A percentile compares a stretch with the other conserved stretches of the same genome.
These are phyloP conservation scores for Lycophotia porphyrea DNA, from an alignment of 2,888 invertebrate species.

Conservation along the genomic window DNA sequence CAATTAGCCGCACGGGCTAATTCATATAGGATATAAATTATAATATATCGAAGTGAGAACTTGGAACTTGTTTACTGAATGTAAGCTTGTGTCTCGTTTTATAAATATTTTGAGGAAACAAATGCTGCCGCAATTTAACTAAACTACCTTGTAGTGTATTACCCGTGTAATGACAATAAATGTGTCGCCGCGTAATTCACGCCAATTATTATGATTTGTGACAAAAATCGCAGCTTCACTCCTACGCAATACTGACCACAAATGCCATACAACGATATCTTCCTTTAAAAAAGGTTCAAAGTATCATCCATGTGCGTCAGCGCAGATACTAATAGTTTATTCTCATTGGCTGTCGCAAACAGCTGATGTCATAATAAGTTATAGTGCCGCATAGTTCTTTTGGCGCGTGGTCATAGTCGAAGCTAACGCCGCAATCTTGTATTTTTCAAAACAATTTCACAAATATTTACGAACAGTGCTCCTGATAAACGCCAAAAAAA, in stretches of 20 bases:
- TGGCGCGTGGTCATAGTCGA: background rate
- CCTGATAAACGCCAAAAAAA: background rate
- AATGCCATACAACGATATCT: background rate
- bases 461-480: background rate
- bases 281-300: slow-evolving; percentile 1
- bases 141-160: background rate
- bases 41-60: background rate
- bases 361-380: slow-evolving; percentile 10
- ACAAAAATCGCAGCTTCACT: background rate
- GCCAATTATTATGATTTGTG: slow-evolving; percentile 1
- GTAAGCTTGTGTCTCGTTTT: background rate
- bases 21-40: background rate
- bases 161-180: slow-evolving; percentile 8
- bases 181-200: no score
- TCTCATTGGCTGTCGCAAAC: slow-evolving; percentile 14
- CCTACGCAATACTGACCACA: slow-evolving; percentile 6
- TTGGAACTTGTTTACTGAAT: background rate
- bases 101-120: slow-evolving; percentile 6
- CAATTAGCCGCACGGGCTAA: slow-evolving; percentile 1
- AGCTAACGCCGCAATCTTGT: background rate
- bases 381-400: background rate
- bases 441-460: background rate
- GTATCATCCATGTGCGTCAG: slow-evolving; percentile 32
- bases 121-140: background rate
- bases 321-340: background rate